phyloP scores from a whole-genome alignment of 1,140 invertebrate genomes.

The Pseudomyrmex flavicornis region DNA sequence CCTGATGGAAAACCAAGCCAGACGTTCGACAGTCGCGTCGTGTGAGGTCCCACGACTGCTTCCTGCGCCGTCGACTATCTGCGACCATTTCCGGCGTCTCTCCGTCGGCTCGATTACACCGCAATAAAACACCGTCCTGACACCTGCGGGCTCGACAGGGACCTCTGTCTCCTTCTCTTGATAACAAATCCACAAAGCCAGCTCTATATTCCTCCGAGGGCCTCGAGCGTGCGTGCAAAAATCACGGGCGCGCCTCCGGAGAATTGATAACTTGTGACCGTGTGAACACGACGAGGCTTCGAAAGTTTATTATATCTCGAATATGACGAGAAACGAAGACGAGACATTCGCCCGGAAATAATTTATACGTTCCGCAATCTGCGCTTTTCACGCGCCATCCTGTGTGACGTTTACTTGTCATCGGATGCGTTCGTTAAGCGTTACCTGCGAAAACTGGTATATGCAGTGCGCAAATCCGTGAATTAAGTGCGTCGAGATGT shows the following conservation, averaged over 20 bases:
- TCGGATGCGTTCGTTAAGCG: slow-evolving; percentile 12
- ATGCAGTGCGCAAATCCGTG: neutral
- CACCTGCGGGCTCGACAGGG: slow-evolving; percentile 79
- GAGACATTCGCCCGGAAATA: slow-evolving; percentile 38
- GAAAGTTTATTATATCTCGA: neutral
- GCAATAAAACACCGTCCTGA: slow-evolving; percentile 80
- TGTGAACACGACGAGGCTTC: slow-evolving; percentile 32
- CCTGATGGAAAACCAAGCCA: slow-evolving; percentile 46
- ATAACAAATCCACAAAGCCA: slow-evolving; percentile 76
- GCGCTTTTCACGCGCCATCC: neutral
- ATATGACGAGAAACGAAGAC: neutral
- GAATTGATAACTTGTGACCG: slow-evolving; percentile 44
- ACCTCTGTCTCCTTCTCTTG: slow-evolving; percentile 65
- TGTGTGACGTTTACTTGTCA: slow-evolving; percentile 1
- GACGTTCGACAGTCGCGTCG: slow-evolving; percentile 58
- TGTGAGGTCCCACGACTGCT: slow-evolving; percentile 75
- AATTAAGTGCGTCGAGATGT: slow-evolving; percentile 21
- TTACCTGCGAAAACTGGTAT: slow-evolving; percentile 10
- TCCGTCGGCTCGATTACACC: slow-evolving; percentile 79
- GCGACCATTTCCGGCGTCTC: slow-evolving; percentile 79
- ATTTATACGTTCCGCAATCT: slow-evolving; percentile 33
- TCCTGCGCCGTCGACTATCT: slow-evolving; percentile 76
- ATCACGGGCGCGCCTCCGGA: slow-evolving; percentile 3
- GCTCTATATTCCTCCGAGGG: slow-evolving; percentile 65
- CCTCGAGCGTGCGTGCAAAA: slow-evolving; percentile 33